Evolutionary conservation across 2,888 invertebrate genomes (phyloP).

Genomic region (Geophilus truncorum): DNA sequence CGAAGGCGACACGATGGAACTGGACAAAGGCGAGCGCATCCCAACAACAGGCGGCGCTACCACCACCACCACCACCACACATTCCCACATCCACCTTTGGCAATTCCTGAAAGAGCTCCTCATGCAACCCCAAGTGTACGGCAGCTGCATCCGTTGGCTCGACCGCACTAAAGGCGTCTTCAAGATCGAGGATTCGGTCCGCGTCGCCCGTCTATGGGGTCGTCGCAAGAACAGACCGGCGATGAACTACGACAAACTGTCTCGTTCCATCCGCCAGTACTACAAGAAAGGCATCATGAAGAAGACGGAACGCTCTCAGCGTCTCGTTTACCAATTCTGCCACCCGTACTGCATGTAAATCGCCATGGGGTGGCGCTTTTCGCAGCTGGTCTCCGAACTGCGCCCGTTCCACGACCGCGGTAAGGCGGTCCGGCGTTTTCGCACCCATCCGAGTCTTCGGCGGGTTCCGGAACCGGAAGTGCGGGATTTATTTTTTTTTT

Average conservation of each 20-base stretch:
- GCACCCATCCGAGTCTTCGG: neutral
- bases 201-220: slow-evolving; percentile 97
- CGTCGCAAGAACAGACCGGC: slow-evolving; percentile 95
- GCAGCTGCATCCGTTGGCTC: slow-evolving; percentile 94
- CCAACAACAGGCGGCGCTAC: neutral
- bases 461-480: neutral
- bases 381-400: neutral
- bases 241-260: slow-evolving; percentile 99
- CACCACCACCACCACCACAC: slow-evolving; percentile 30
- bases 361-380: neutral
- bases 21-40: slow-evolving; percentile 35
- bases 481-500: neutral
- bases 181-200: slow-evolving; percentile 97
- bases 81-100: slow-evolving; percentile 96
- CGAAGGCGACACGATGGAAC: slow-evolving; percentile 39
- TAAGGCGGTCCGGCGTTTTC: neutral
- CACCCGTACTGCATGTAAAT: slow-evolving; percentile 80
- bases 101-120: slow-evolving; percentile 96
- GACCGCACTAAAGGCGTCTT: slow-evolving; percentile 91
- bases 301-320: slow-evolving; percentile 95
- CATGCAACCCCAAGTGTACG: slow-evolving; percentile 78
- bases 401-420: neutral
- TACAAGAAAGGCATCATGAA: slow-evolving; percentile 99
- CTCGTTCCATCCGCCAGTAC: slow-evolving; percentile 94
- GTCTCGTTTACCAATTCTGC: slow-evolving; percentile 98